These are phyloP conservation scores for Anagrus nilaparvatae DNA, from an alignment of 1,140 invertebrate species.

Conservation along the genomic window DNA sequence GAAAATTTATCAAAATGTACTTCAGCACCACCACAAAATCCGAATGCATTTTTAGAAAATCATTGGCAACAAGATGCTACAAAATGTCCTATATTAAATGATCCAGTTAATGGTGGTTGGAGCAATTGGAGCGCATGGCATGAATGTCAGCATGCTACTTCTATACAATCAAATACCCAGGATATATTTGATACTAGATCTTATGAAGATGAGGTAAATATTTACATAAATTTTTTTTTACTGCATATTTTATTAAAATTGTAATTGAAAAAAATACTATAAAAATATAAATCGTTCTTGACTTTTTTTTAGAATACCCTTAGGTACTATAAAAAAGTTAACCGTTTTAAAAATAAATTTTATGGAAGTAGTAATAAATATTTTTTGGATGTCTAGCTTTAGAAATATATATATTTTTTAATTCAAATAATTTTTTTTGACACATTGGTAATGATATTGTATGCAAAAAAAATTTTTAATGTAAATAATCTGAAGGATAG, in stretches of 20 bases:
- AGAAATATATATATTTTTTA: no score
- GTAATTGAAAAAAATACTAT: no score
- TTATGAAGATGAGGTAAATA: slow-evolving; percentile 20
- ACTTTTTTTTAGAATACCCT: not conserved
- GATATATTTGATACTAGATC: slow-evolving; percentile 11
- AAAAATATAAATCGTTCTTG: no score
- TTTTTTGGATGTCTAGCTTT: no score
- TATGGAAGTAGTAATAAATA: no score
- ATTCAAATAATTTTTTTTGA: slow-evolving; percentile 1
- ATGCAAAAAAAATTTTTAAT: not conserved
- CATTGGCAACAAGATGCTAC: slow-evolving; percentile 65
- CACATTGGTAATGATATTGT: not conserved
- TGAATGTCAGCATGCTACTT: slow-evolving; percentile 38
- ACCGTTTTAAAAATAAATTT: no score
- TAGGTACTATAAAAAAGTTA: no score
- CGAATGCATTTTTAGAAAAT: slow-evolving; percentile 36
- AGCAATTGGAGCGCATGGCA: slow-evolving; percentile 43
- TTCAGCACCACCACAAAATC: slow-evolving; percentile 50
- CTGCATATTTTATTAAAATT: no score
- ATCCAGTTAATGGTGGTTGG: slow-evolving; percentile 55
- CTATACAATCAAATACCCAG: slow-evolving; percentile 25
- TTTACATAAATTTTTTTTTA: no score
- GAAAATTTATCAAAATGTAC: slow-evolving; percentile 60
- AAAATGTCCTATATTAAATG: slow-evolving; percentile 51
- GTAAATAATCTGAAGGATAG: slow-evolving; percentile 1